Evolutionary conservation across 2,888 invertebrate species (phyloP), one percentile per base, ranked within the genome.

Genomic region (Lithophane leautieri): DNA sequence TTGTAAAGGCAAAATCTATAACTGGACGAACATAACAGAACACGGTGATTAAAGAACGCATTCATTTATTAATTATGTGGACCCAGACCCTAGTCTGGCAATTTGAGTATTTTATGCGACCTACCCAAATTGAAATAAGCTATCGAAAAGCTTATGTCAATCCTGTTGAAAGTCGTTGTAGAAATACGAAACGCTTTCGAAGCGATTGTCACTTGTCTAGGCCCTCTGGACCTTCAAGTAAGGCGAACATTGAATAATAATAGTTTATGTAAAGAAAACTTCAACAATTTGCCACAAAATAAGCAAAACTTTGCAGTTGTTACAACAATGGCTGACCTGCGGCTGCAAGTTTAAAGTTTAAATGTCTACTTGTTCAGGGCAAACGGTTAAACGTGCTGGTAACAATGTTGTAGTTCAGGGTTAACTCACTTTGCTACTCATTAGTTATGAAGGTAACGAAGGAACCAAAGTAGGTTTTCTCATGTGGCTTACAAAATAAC

Each of bases 291-390:
- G 16, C 50, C 7, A 22, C 56, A 22, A 44, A 72, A 58, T 28
- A 50, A 60, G 14, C 54, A n/a, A 47, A 78, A 83, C 60, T 68
- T 73, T 79, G 79, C 63, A 42, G 40, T n/a, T 54, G 34, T 54
- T 34, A 56, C 56, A 80, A 82, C 84, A 84, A 80, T 71, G 74
- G 76, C n/a, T 81, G 71, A 69, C 85, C 81, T 40, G 42, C 34
- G 70, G 54, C 25, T 50, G 58, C 8, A 58, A 71, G 58, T 68
- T 75, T 70, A 79, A 66, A 83, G 63, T 70, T 82, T 70, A 52
- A 73, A 60, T 60, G 74, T 73, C 22, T 68, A 47, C 61, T 83
- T 66, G 84, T 73, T 84, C 74, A 69, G 70, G 70, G 60, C 50
- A 83, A 73, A 56, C 50, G 70, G 70, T 56, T 44, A 83, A 73